These are phyloP conservation scores for Sebastes jordani DNA, from an alignment of 2,797 vertebrate genomes.

Conservation along the genomic window DNA sequence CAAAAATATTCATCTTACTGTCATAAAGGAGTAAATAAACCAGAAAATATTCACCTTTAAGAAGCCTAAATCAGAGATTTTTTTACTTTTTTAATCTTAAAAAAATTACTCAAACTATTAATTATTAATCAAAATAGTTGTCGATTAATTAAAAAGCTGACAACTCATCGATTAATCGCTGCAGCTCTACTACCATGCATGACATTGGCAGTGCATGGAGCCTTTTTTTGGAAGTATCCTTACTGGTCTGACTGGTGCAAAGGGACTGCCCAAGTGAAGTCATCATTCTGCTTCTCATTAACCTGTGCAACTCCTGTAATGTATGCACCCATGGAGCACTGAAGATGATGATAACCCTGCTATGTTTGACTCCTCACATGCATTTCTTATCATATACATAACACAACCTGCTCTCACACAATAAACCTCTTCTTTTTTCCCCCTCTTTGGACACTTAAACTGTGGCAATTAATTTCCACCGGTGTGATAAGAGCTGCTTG, in stretches of 20 bases:
- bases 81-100: not conserved
- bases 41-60: not conserved
- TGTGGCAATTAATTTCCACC: not conserved
- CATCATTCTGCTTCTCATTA: constrained; percentile 38
- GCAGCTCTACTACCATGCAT: not conserved
- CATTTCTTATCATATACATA: not conserved
- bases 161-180: not conserved
- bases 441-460: not conserved
- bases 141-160: not conserved
- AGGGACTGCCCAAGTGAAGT: constrained; percentile 6
- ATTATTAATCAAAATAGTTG: not conserved
- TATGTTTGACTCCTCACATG: not conserved
- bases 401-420: not conserved
- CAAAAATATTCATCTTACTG: not conserved
- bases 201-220: not conserved
- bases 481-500: not conserved
- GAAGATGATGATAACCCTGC: not conserved
- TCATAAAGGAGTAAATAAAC: not conserved
- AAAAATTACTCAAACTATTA: not conserved
- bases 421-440: not conserved
- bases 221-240: not conserved
- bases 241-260: constrained; percentile 35
- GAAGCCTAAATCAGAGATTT: not conserved
- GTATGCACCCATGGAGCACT: constrained; percentile 10
- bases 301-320: constrained; percentile 28